Percentiles rank a stretch among this genome's conserved stretches.
These are phyloP conservation scores for Drosophila borborema DNA, from an alignment of 2,888 invertebrate species.

Conservation along the genomic window DNA sequence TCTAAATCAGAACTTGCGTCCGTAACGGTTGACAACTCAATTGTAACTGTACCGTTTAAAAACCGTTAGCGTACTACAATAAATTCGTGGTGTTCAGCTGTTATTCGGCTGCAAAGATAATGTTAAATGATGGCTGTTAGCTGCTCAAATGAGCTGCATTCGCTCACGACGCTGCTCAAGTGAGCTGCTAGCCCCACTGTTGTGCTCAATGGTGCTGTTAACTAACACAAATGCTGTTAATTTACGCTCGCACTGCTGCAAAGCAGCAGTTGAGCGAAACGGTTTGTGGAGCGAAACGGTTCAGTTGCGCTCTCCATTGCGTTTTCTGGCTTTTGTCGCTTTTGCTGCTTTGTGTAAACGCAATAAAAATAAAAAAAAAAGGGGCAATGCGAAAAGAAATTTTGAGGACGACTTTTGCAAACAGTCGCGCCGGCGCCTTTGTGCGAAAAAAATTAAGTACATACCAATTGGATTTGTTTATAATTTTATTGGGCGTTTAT, in stretches of 20 bases:
- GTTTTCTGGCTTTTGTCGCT: slow-evolving; percentile 13
- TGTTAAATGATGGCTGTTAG: slow-evolving; percentile 46
- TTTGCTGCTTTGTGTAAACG: slow-evolving; percentile 26
- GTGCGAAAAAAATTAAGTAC: slow-evolving; percentile 7
- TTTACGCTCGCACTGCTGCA: slow-evolving; percentile 31
- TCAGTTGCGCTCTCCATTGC: slow-evolving; percentile 15
- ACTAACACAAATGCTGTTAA: slow-evolving; percentile 28
- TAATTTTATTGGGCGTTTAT: not conserved
- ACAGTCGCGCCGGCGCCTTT: slow-evolving; percentile 64
- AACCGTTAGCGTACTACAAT: slow-evolving; percentile 61
- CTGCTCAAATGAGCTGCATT: slow-evolving; percentile 48
- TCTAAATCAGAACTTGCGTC: slow-evolving; percentile 78
- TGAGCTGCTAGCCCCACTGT: slow-evolving; percentile 37
- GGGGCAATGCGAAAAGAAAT: slow-evolving; percentile 20
- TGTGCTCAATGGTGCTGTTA: slow-evolving; percentile 25
- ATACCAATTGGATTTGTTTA: slow-evolving; percentile 12
- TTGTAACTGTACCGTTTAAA: slow-evolving; percentile 67
- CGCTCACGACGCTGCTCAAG: slow-evolving; percentile 31
- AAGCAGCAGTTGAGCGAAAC: slow-evolving; percentile 41
- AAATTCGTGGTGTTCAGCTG: slow-evolving; percentile 46
- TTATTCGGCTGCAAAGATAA: slow-evolving; percentile 45
- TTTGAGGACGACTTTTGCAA: slow-evolving; percentile 24
- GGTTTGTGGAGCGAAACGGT: slow-evolving; percentile 45
- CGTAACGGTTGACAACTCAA: slow-evolving; percentile 76
- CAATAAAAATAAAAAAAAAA: not conserved